Base-by-base conservation (phyloP, 2,113 vertebrate species). In the Carassius auratus region DNA sequence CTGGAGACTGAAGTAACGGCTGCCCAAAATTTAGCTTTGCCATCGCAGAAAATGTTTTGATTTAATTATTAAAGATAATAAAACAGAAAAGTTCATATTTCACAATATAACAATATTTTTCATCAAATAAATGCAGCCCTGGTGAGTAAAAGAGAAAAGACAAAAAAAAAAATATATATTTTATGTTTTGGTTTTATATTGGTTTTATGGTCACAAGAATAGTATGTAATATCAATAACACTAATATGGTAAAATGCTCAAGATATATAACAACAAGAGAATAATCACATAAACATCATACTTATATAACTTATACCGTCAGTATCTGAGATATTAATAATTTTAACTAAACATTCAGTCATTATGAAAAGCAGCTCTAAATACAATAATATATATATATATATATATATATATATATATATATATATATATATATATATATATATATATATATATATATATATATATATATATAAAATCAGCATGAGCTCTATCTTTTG, bases 341-440 rank as follows among this genome's bases (percentile, higher is more conserved):
- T 62, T 64, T 61, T 69, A 8, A 62, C 19, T 23, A 69, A 57
- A 45, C 10, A 8, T 62, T 76, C 6, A 15, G 30, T 36, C 38
- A 48, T 14, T 62, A 23, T 62, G 6, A 79, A 73, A 74, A 68
- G 6, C 52, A 73, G 86, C 45, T 81, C 68, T 33, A 50, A 85
- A 81, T 81, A 85, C 61, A 69, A 66, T 19, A n/a, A 59, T 42
- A 30, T 30, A 59, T 42, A 30, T 30, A 30, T 30, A 30, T 30
- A 81, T n/a, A 59, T 42, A 30, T 30, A 59, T 42, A 30, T 30
- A 30, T 30, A 30, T 30, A 81, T n/a, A 59, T 42, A 30, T 30
- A 59, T 42, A 30, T 30, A 30, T 30, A 30, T 30, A 81, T n/a
- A 59, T 42, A 30, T 30, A 59, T 42, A 30, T 30, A 30, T 30